phyloP scores from a whole-genome alignment of 2,888 invertebrate species.

The Sminthurides aquaticus region DNA sequence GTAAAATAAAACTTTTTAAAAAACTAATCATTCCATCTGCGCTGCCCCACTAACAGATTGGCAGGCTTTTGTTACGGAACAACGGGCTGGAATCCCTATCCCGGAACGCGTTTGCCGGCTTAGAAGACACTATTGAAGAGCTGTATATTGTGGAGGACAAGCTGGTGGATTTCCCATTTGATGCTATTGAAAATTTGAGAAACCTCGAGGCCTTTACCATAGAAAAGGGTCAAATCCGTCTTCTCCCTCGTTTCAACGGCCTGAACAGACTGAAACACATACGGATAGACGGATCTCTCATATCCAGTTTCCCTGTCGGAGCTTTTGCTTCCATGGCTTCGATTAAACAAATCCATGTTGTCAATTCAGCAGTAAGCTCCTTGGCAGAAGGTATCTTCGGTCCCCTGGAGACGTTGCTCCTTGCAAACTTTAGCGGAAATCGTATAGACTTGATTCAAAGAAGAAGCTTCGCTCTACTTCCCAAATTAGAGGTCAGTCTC shows the following conservation, averaged over 20 bases:
- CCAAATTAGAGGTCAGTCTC: conserved; percentile 40
- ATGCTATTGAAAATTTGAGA: conserved; percentile 65
- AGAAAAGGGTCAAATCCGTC: conserved; percentile 63
- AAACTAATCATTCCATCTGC: no score
- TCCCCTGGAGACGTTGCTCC: conserved; percentile 58
- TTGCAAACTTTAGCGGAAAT: conserved; percentile 68
- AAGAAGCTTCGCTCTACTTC: conserved; percentile 63
- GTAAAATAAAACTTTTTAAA: background rate
- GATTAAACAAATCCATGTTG: conserved; percentile 47
- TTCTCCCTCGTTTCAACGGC: conserved; percentile 65
- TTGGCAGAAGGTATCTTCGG: conserved; percentile 68
- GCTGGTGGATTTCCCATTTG: conserved; percentile 67
- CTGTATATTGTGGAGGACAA: conserved; percentile 78
- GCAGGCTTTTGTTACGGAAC: conserved; percentile 70
- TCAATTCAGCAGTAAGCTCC: conserved; percentile 54
- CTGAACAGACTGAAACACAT: conserved; percentile 65
- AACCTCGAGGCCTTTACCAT: conserved; percentile 75
- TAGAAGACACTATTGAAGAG: conserved; percentile 70
- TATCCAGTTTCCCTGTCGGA: conserved; percentile 49
- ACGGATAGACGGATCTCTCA: conserved; percentile 57
- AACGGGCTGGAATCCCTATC: conserved; percentile 75
- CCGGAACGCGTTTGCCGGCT: conserved; percentile 69
- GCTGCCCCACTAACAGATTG: conserved; percentile 35
- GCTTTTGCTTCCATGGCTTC: conserved; percentile 41
- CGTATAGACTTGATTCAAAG: conserved; percentile 71